These are phyloP conservation scores for Drosophila pectinifera DNA, from an alignment of 1,140 invertebrate genomes.

Conservation along the genomic window DNA sequence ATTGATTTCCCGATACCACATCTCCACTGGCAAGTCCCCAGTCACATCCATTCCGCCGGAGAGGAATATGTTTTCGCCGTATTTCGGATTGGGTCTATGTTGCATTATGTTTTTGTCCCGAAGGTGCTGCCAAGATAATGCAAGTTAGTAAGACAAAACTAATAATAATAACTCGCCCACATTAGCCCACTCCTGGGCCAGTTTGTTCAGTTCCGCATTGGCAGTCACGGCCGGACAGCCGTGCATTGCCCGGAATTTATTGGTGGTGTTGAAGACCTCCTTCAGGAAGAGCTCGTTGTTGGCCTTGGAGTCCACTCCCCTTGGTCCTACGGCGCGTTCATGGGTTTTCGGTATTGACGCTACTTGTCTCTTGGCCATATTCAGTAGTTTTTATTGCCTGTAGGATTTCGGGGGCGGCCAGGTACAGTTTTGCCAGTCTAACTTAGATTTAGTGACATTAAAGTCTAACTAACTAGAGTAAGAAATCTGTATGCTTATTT, in stretches of 20 bases:
- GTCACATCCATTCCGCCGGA: constrained; percentile 85
- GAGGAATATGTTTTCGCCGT: constrained; percentile 72
- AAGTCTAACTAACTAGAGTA: background rate
- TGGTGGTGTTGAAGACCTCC: constrained; percentile 56
- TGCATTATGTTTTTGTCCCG: constrained; percentile 69
- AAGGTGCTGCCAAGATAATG: constrained; percentile 35
- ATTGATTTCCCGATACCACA: constrained; percentile 88
- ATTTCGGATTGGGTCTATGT: constrained; percentile 67
- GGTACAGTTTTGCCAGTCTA: constrained; percentile 25
- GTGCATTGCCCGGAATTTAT: constrained; percentile 62
- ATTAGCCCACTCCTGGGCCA: constrained; percentile 73
- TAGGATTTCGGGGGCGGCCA: background rate
- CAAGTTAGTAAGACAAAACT: background rate
- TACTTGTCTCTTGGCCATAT: constrained; percentile 38
- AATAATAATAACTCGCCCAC: constrained; percentile 8
- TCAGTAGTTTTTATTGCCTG: background rate
- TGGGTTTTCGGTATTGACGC: constrained; percentile 59
- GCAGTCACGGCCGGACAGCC: constrained; percentile 57
- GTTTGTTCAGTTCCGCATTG: constrained; percentile 45
- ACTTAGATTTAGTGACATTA: constrained; percentile 3
- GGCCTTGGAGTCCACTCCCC: constrained; percentile 61
- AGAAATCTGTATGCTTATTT: background rate
- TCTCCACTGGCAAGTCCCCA: constrained; percentile 87
- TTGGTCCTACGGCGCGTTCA: constrained; percentile 52
- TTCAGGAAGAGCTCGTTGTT: constrained; percentile 66